These are phyloP conservation scores for Notiomystis cincta DNA, from an alignment of 2,113 vertebrate genomes.

Conservation along the genomic window DNA sequence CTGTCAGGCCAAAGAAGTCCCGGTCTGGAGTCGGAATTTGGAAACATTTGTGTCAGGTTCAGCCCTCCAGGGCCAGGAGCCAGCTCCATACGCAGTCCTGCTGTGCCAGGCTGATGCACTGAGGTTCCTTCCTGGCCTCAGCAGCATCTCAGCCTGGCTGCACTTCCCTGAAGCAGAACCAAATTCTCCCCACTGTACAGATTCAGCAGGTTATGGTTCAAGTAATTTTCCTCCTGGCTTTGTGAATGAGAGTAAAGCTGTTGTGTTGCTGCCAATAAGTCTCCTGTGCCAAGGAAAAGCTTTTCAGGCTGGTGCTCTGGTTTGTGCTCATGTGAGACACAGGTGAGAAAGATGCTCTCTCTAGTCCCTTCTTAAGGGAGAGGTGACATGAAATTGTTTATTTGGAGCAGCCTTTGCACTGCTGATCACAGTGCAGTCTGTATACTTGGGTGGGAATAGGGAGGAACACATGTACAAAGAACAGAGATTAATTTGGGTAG, in stretches of 20 bases:
- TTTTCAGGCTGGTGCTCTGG: neutral
- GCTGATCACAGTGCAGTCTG: neutral
- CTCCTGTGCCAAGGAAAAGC: neutral
- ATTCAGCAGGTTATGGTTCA: neutral
- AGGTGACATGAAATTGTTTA: neutral
- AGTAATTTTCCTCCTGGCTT: neutral
- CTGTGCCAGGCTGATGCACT: neutral
- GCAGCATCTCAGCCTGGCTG: neutral
- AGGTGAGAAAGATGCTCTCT: neutral
- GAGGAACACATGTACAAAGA: neutral
- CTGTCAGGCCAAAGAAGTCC: neutral
- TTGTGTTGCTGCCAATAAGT: neutral
- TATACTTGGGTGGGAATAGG: neutral
- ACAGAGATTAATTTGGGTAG: neutral
- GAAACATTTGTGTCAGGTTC: neutral
- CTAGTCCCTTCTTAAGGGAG: neutral
- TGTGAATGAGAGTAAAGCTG: neutral
- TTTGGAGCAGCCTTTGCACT: neutral
- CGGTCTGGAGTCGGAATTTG: neutral
- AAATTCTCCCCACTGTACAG: neutral
- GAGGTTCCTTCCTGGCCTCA: neutral
- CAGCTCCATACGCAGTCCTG: neutral
- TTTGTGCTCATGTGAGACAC: neutral
- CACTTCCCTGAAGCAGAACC: neutral
- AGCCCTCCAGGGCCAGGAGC: neutral